Evolutionary conservation across 2,113 vertebrate genomes (phyloP).

Genomic region (Anguilla rostrata): DNA sequence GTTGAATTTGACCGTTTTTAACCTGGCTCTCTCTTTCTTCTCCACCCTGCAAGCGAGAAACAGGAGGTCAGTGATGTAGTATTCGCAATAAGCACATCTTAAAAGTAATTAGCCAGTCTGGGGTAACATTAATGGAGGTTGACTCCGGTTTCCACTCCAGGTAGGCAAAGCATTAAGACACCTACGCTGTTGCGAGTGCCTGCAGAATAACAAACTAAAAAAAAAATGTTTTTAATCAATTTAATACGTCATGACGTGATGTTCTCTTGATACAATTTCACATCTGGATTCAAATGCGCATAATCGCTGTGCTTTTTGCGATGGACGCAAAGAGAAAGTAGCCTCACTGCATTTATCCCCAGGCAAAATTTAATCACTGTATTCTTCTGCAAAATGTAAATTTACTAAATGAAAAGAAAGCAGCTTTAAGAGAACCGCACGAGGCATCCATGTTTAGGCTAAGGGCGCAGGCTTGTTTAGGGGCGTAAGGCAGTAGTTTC

Average conservation of each 20-base stretch:
- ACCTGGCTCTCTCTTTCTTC: conserved; percentile 92
- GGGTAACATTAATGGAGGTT: background rate
- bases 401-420: background rate
- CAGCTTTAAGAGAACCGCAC: background rate
- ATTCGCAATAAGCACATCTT: background rate
- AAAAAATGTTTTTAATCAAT: too few relatives aligned
- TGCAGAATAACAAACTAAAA: too few relatives aligned
- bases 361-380: background rate
- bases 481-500: background rate
- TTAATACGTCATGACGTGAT: too few relatives aligned
- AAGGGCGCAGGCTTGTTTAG: background rate
- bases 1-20: conserved; percentile 99
- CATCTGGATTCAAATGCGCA: background rate
- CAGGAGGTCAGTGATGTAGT: background rate
- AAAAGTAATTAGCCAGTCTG: background rate
- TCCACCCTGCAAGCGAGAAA: conserved; percentile 77
- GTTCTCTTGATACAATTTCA: background rate
- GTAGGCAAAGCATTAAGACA: background rate
- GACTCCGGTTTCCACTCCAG: background rate
- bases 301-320: background rate
- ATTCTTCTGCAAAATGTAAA: background rate
- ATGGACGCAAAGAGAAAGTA: background rate
- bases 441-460: background rate
- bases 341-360: background rate
- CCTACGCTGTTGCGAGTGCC: too few relatives aligned